A percentile compares a stretch with the other conserved stretches of the same genome.
Evolutionary conservation across 2,113 vertebrate species (phyloP).

Genomic region (Natator depressus): DNA sequence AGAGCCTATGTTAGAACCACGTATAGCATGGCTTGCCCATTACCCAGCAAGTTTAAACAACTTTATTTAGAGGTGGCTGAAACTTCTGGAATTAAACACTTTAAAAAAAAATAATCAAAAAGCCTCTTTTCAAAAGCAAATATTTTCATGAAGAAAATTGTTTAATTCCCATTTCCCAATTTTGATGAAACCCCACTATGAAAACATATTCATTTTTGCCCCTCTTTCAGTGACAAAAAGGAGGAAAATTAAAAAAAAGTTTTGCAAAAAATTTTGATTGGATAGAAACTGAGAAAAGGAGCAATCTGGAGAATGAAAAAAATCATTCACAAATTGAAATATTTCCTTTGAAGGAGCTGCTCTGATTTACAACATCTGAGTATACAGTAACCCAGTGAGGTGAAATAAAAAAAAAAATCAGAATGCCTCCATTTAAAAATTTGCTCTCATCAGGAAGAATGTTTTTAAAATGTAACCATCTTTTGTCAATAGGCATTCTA

Average conservation of each 20-base stretch:
- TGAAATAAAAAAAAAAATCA: slow-evolving; percentile 63
- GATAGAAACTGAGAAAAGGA: neutral
- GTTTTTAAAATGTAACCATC: slow-evolving; percentile 51
- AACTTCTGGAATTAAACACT: neutral
- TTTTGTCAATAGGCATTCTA: slow-evolving; percentile 7
- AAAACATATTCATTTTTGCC: neutral
- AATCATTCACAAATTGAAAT: neutral
- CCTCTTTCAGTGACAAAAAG: neutral
- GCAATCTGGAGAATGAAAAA: neutral
- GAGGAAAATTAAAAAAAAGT: neutral
- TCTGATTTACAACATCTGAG: neutral
- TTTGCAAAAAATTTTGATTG: neutral
- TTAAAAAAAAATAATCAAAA: too few relatives aligned
- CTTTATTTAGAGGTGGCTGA: neutral
- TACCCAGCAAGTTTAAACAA: neutral
- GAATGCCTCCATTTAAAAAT: slow-evolving; percentile 62
- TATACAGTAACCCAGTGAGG: slow-evolving; percentile 42
- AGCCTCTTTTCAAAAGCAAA: neutral
- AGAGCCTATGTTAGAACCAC: too few relatives aligned
- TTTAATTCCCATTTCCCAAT: neutral
- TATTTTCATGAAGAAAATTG: neutral
- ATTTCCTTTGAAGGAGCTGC: neutral
- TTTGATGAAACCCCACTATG: neutral
- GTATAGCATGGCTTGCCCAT: too few relatives aligned
- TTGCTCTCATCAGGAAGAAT: slow-evolving; percentile 58